Evolutionary conservation across 2,113 vertebrate genomes (phyloP), one percentile per base, ranked within the genome.

Genomic region (Trogon melanurus): DNA sequence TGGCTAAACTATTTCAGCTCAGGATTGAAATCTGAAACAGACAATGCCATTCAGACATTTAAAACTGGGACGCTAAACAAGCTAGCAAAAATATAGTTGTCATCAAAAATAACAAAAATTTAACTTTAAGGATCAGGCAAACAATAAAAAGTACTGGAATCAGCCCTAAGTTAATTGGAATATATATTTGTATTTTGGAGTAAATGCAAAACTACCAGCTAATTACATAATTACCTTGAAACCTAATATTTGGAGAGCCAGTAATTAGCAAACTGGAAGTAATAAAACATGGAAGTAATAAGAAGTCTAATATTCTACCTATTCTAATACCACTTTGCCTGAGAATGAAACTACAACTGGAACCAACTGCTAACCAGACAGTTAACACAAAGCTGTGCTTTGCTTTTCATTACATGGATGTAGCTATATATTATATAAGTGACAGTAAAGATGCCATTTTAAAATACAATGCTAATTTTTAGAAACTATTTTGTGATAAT

Each of bases 391-490:
- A 80, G 60, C 67, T 53, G 20, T n/a, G 22, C 53, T 95, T 47
- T 30, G 36, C 34, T 30, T 93, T 20, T 58, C 64, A 22, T 34
- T 78, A 56, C 32, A 30, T 17, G 16, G 2, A 58, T 0, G 0
- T 2, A 85, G 50, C 30, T n/a, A 41, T 41, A 41, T 41, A 56
- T 73, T 91, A 85, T 48, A 4, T 41, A 93, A 95, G 22, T 60
- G 56, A 85, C 60, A 88, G 71, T 16, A 82, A 83, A 48, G 72
- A 80, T 47, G 25, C 34, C 60, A 64, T 67, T 97, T 94, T 80
- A 80, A 93, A 91, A 86, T 47, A 93, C 29, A 90, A 57, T 27
- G 70, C 48, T 80, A 84, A 81, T 83, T 96, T 96, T 91, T 64
- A 91, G 92, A 90, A 96, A 91, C 0, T 0, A 30, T 67, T 94